phyloP scores from a whole-genome alignment of 1,140 invertebrate genomes.

The Lerema accius region DNA sequence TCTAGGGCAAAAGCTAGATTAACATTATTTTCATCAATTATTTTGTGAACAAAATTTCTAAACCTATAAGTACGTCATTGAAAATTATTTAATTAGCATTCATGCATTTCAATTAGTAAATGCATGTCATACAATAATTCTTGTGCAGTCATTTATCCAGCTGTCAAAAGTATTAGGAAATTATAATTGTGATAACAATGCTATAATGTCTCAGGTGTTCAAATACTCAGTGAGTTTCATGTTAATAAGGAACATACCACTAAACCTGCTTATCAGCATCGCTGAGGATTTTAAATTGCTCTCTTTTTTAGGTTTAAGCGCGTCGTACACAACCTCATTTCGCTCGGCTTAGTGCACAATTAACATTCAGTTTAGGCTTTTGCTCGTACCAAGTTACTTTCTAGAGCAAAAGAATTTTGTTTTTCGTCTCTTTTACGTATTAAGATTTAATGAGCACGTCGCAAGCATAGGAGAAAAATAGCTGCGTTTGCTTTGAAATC shows the following conservation, averaged over 20 bases:
- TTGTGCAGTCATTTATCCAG: too few relatives aligned
- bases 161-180: too few relatives aligned
- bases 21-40: too few relatives aligned
- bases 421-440: constrained; percentile 19
- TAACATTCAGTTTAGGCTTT: constrained; percentile 32
- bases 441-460: not conserved
- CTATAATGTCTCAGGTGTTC: not conserved
- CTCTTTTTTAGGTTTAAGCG: constrained; percentile 29
- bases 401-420: constrained; percentile 13
- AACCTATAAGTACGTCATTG: too few relatives aligned
- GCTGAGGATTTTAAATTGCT: constrained; percentile 31
- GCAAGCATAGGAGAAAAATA: not conserved
- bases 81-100: too few relatives aligned
- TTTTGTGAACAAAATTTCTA: too few relatives aligned
- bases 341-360: constrained; percentile 30
- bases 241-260: constrained; percentile 20
- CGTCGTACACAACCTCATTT: constrained; percentile 33
- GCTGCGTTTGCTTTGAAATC: too few relatives aligned
- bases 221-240: constrained; percentile 17
- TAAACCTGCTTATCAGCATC: constrained; percentile 29
- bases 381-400: constrained; percentile 25
- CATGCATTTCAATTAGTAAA: too few relatives aligned
- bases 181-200: too few relatives aligned
- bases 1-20: too few relatives aligned
- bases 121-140: too few relatives aligned